These are phyloP conservation scores for Ptilorrhoa leucosticta DNA, from an alignment of 2,113 vertebrate genomes.

Conservation along the genomic window DNA sequence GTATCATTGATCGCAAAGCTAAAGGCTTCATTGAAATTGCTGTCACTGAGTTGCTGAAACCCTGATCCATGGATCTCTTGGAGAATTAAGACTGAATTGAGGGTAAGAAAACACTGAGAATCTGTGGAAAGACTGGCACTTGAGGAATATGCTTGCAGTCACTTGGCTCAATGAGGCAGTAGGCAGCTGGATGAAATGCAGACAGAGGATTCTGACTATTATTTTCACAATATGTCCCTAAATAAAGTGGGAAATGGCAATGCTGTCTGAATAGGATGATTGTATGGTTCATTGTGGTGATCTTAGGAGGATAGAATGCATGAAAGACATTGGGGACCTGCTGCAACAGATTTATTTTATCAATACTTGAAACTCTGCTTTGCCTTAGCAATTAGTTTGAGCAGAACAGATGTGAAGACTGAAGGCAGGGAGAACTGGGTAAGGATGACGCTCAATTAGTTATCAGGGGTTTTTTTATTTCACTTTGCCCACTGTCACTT, in stretches of 20 bases:
- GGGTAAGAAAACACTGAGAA: not conserved
- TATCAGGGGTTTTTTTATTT: not conserved
- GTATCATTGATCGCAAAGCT: rapidly evolving
- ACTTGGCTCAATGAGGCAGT: not conserved
- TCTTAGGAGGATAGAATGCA: not conserved
- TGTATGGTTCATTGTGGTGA: not conserved
- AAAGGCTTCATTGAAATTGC: not conserved
- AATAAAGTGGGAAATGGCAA: not conserved
- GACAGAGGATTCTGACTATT: not conserved
- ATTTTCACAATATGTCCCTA: not conserved
- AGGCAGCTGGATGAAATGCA: not conserved
- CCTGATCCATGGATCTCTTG: not conserved
- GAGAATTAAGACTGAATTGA: not conserved
- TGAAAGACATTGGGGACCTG: not conserved
- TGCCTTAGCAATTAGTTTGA: not conserved
- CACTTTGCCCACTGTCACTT: not conserved
- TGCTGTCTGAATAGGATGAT: not conserved
- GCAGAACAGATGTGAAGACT: rapidly evolving
- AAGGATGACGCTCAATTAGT: not conserved
- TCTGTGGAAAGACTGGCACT: not conserved
- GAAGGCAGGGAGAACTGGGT: not conserved
- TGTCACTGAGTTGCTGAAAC: not conserved
- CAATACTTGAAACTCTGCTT: not conserved
- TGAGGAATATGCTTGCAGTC: rapidly evolving
- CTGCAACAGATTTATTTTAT: not conserved